Percentiles rank a stretch among this genome's conserved stretches.
These are phyloP conservation scores for Ochropacha duplaris DNA, from an alignment of 2,888 invertebrate genomes.

Conservation along the genomic window DNA sequence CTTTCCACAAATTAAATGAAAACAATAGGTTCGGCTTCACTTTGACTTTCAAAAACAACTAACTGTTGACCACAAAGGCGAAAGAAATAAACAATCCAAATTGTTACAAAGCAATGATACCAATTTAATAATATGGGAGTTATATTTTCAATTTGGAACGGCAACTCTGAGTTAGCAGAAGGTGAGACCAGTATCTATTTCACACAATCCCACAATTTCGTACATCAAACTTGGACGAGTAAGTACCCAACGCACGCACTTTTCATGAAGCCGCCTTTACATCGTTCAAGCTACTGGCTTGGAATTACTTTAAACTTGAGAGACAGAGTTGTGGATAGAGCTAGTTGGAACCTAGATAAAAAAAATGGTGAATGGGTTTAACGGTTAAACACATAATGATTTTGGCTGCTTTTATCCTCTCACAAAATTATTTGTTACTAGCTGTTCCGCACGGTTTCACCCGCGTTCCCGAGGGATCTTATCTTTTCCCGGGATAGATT, in stretches of 20 bases:
- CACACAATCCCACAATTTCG: conserved; percentile 51
- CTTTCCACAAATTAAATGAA: too few relatives aligned
- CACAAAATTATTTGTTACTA: too few relatives aligned
- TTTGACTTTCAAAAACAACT: neutral
- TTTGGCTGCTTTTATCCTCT: too few relatives aligned
- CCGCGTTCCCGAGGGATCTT: too few relatives aligned
- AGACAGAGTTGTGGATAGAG: neutral
- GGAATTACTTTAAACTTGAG: neutral
- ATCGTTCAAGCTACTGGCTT: conserved; percentile 15
- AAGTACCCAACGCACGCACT: conserved; percentile 61
- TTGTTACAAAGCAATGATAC: conserved; percentile 1
- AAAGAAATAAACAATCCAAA: neutral
- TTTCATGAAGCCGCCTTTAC: conserved; percentile 32
- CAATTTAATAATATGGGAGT: conserved; percentile 3
- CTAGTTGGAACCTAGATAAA: neutral
- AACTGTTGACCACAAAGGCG: neutral
- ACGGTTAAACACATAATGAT: too few relatives aligned
- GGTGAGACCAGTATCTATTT: conserved; percentile 54
- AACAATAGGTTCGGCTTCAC: neutral
- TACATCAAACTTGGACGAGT: conserved; percentile 44
- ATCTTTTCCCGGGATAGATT: too few relatives aligned
- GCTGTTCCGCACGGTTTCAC: too few relatives aligned
- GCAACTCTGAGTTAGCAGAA: conserved; percentile 12
- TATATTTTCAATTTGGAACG: conserved; percentile 3
- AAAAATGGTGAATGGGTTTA: too few relatives aligned